phyloP scores from a whole-genome alignment of 2,797 vertebrate species.

The Argyrosomus regius region DNA sequence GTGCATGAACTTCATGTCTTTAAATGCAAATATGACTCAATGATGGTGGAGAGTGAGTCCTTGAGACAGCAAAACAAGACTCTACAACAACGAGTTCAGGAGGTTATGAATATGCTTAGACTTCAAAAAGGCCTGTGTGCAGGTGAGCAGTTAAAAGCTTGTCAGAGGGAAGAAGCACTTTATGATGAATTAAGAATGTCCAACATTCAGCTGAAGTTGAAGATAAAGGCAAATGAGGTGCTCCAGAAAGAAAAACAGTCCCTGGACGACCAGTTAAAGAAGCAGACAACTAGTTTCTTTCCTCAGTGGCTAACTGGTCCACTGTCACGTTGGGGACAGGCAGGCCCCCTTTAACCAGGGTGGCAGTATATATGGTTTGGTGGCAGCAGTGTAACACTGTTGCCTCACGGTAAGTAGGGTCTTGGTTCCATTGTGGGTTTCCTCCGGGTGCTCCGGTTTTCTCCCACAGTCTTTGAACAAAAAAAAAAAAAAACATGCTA shows the following conservation, averaged over 20 bases:
- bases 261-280: background rate
- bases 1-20: background rate
- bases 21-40: rapidly evolving
- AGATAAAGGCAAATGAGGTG: background rate
- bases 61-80: background rate
- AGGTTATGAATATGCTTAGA: background rate
- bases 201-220: background rate
- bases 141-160: background rate
- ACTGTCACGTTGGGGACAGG: too few relatives aligned
- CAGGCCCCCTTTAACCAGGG: too few relatives aligned
- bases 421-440: too few relatives aligned
- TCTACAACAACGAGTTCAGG: background rate
- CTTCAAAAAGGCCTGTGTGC: background rate
- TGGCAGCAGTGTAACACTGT: too few relatives aligned
- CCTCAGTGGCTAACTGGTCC: too few relatives aligned
- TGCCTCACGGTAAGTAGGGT: too few relatives aligned
- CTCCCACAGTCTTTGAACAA: too few relatives aligned
- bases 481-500: too few relatives aligned
- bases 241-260: background rate
- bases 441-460: too few relatives aligned
- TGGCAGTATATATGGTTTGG: too few relatives aligned
- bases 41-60: background rate
- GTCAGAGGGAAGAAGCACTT: background rate
- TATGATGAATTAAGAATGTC: too few relatives aligned
- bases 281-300: too few relatives aligned